phyloP scores from a whole-genome alignment of 2,797 vertebrate genomes.

The Eulemur rubriventer region DNA sequence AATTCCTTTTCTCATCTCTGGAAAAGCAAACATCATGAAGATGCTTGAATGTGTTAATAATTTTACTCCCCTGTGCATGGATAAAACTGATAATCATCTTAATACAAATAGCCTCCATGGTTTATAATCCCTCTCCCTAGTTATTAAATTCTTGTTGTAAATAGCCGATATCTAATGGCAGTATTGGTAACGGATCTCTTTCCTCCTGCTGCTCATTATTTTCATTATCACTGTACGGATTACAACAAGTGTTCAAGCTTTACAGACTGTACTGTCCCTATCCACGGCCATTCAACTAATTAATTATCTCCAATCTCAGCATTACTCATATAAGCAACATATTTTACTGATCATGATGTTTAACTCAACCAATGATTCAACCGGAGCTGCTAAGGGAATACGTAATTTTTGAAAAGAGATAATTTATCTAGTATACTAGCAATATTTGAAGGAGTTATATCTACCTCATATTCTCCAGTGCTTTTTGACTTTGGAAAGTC shows the following conservation, averaged over 20 bases:
- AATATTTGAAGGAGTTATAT: slow-evolving; percentile 7
- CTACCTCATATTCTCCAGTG: not conserved
- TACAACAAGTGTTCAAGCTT: not conserved
- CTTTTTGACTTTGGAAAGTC: slow-evolving; percentile 17
- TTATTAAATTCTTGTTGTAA: not conserved
- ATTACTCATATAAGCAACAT: not conserved
- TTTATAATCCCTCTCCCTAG: not conserved
- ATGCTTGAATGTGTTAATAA: not conserved
- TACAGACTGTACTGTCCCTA: not conserved
- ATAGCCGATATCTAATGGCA: not conserved
- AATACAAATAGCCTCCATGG: not conserved
- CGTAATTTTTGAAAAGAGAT: slow-evolving; percentile 43
- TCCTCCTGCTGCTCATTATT: not conserved
- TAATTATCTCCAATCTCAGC: slow-evolving; percentile 40
- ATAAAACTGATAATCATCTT: slow-evolving; percentile 20
- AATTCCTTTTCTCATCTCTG: not conserved
- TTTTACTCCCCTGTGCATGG: not conserved
- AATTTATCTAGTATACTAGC: not conserved
- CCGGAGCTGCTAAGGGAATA: not conserved
- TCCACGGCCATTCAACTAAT: slow-evolving; percentile 14
- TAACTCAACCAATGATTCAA: slow-evolving; percentile 24
- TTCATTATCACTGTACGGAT: not conserved
- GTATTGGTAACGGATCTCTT: not conserved
- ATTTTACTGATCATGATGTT: slow-evolving; percentile 8
- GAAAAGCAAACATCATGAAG: not conserved